Percentiles rank a stretch among this genome's conserved stretches.
Evolutionary conservation across 2,888 invertebrate genomes (phyloP).

Genomic region (Habroteleia sp.): DNA sequence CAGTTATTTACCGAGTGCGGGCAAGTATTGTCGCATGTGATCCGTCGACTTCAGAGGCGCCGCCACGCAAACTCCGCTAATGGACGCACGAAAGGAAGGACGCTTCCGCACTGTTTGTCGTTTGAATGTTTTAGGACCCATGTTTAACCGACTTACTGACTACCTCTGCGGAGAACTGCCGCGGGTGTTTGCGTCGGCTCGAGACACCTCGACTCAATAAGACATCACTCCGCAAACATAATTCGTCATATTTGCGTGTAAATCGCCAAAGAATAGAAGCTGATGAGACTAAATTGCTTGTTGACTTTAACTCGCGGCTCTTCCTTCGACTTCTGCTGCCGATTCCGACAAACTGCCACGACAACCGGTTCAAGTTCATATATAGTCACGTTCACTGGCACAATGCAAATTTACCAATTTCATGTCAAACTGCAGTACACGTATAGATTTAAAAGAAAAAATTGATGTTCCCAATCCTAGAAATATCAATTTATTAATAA

Average conservation of each 20-base stretch:
- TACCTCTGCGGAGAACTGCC: slow-evolving; percentile 76
- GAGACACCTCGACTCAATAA: slow-evolving; percentile 59
- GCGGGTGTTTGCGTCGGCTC: slow-evolving; percentile 65
- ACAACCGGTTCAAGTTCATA: neutral
- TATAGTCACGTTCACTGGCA: no score
- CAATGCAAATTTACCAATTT: no score
- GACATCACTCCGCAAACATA: slow-evolving; percentile 60
- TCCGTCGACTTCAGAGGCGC: slow-evolving; percentile 78
- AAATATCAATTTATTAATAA: no score
- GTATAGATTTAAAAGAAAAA: no score
- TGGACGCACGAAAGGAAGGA: slow-evolving; percentile 72
- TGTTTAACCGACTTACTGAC: slow-evolving; percentile 80
- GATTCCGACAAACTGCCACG: slow-evolving; percentile 21
- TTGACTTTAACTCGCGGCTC: slow-evolving; percentile 58
- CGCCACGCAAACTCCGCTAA: slow-evolving; percentile 81
- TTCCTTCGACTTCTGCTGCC: slow-evolving; percentile 45
- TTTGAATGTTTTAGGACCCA: slow-evolving; percentile 80
- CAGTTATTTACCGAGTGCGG: slow-evolving; percentile 71
- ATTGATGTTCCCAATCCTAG: no score
- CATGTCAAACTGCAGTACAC: no score
- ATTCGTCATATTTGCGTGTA: slow-evolving; percentile 56
- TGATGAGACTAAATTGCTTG: slow-evolving; percentile 54
- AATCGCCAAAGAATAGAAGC: slow-evolving; percentile 58
- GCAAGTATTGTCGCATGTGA: slow-evolving; percentile 68
- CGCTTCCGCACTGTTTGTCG: slow-evolving; percentile 78